Conservation (phyloP, 2,888 invertebrate species). For the Prosopocoilus inquinatus region DNA sequence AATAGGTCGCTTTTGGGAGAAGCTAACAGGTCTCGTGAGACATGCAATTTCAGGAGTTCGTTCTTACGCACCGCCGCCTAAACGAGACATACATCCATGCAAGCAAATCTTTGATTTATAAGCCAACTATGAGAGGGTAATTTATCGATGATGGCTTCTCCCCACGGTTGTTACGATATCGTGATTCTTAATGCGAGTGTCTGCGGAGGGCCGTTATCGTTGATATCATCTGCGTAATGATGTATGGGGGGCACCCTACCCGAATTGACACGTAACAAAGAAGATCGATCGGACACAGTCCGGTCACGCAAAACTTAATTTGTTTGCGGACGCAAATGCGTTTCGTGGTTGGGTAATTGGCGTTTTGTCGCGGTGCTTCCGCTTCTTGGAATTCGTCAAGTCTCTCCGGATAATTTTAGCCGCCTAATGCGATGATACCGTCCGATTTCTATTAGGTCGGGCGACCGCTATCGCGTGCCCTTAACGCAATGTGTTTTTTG, state of each 20-base stretch:
- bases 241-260: conserved; percentile 22
- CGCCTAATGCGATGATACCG: too few species aligned
- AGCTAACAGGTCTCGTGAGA: conserved; percentile 40
- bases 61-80: conserved; percentile 25
- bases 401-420: too few species aligned
- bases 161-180: too few species aligned
- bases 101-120: conserved; percentile 25
- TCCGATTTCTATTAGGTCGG: conserved; percentile 22
- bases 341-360: conserved; percentile 25
- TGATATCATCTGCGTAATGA: conserved; percentile 29
- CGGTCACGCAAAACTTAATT: conserved; percentile 18
- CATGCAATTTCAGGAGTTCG: conserved; percentile 12
- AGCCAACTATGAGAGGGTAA: conserved; percentile 5
- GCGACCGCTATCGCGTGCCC: conserved; percentile 16
- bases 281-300: conserved; percentile 23
- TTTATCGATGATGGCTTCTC: too few species aligned
- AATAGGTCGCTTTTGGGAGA: conserved; percentile 41
- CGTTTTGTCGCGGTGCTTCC: conserved; percentile 24
- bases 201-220: conserved; percentile 21
- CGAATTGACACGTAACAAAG: conserved; percentile 27
- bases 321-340: conserved; percentile 10
- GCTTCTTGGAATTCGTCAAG: conserved; percentile 1
- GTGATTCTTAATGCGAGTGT: not conserved
- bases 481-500: conserved; percentile 22
- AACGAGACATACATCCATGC: conserved; percentile 21